These are phyloP conservation scores for Bucco capensis DNA, from an alignment of 2,113 vertebrate species.

Conservation along the genomic window DNA sequence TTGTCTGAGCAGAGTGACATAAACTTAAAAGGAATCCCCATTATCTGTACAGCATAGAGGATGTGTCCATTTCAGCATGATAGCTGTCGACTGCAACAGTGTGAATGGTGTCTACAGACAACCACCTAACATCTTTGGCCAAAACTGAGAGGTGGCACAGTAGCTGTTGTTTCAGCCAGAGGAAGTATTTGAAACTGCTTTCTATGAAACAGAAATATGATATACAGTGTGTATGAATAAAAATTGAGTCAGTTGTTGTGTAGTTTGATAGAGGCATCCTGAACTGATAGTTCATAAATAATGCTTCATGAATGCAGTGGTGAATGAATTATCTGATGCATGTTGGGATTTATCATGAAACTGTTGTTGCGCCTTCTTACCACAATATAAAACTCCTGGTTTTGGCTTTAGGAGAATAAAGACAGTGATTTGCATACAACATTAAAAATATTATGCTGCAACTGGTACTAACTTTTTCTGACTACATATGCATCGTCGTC, in stretches of 20 bases:
- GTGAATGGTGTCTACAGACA: accelerated
- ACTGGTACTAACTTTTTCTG: neutral
- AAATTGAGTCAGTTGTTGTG: neutral
- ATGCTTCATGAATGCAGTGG: neutral
- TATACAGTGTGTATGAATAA: neutral
- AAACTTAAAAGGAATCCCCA: neutral
- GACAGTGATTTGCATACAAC: neutral
- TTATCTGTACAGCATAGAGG: neutral
- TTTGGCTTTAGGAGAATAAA: neutral
- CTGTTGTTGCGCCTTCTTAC: neutral
- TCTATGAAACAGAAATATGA: neutral
- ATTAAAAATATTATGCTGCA: neutral
- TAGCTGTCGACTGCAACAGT: accelerated
- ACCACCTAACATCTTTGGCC: neutral
- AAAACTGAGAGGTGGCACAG: neutral
- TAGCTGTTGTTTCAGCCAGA: neutral
- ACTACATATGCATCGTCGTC: neutral
- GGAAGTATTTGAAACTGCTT: neutral
- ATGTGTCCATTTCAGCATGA: neutral
- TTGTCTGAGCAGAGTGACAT: neutral
- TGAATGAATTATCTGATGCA: neutral
- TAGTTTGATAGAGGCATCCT: neutral
- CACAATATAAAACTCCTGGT: neutral
- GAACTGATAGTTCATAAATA: neutral
- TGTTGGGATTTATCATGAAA: neutral